Base-by-base conservation (phyloP, 2,888 invertebrate species). In the Andricus curvator region DNA sequence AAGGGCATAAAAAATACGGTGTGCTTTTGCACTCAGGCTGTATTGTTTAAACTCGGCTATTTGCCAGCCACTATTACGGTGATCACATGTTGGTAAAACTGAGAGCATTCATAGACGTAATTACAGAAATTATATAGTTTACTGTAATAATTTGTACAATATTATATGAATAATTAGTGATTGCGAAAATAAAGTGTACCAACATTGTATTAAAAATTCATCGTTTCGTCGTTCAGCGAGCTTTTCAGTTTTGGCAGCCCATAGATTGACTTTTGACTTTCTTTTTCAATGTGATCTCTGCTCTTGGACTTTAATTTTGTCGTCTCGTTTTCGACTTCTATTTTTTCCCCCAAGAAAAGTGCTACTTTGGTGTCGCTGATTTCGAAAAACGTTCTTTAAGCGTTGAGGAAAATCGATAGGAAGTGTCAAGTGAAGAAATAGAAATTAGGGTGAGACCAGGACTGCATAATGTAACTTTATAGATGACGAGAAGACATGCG, bases 61-160 rank as follows among this genome's bases (percentile, higher is more conserved):
- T 88, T 88, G 86, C 86, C 88, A 88, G 87, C 86, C 87, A 86
- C 84, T 87, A 86, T 88, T 86, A 88, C 84, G 88, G 87, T 88
- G 85, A 88, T 82, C 85, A 86, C 85, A 87, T 89, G 90, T 90
- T 91, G 91, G 88, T 90, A 88, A 90, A 88, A 88, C 87, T 86
- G 88, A 88, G 87, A 88, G 89, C 89, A 91, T 90, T 89, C 89
- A 89, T 90, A 90, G 89, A 89, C 90, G 88, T 89, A 89, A 90
- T 91, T 91, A 89, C 90, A 89, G 88, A 88, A 91, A 89, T 91
- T 86, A 84, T 91, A 90, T 90, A 90, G 89, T 92, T 92, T 91
- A 91, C 89, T 92, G 91, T 92, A 92, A 92, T 92, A 89, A 92
- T 92, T 92, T 92, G 92, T 92, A 92, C 91, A 92, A 91, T 92